Percentiles rank a stretch among this genome's conserved stretches.
phyloP scores from a whole-genome alignment of 2,797 vertebrate genomes.

The Dendrocincla fuliginosa region DNA sequence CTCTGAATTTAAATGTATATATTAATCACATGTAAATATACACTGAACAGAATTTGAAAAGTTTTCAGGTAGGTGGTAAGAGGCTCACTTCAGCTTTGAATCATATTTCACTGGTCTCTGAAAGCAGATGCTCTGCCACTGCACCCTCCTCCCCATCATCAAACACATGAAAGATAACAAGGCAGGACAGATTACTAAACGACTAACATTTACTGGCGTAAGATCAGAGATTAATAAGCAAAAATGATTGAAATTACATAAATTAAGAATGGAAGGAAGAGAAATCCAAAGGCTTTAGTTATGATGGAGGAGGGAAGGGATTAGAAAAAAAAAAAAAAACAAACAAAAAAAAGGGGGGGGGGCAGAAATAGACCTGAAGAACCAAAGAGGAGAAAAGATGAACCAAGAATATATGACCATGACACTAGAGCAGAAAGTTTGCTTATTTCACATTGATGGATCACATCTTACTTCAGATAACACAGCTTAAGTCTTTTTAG shows the following conservation, averaged over 20 bases:
- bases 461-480: background rate
- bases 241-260: background rate
- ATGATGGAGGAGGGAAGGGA: background rate
- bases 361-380: background rate
- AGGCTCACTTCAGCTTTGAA: background rate
- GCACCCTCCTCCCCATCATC: rapidly evolving
- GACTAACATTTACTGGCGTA: background rate
- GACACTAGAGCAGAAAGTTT: background rate
- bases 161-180: background rate
- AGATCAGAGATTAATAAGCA: background rate
- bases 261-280: background rate
- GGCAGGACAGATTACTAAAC: background rate
- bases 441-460: background rate
- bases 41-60: background rate
- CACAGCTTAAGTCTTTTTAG: background rate
- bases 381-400: background rate
- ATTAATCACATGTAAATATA: background rate
- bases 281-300: background rate
- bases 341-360: background rate
- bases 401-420: background rate
- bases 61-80: background rate
- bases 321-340: background rate
- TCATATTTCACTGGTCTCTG: background rate
- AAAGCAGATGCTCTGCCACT: background rate
- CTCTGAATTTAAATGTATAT: background rate